Percentiles rank a stretch among this genome's conserved stretches.
Evolutionary conservation across 1,140 invertebrate genomes (phyloP).

Genomic region (Hylyphantes graminicola): DNA sequence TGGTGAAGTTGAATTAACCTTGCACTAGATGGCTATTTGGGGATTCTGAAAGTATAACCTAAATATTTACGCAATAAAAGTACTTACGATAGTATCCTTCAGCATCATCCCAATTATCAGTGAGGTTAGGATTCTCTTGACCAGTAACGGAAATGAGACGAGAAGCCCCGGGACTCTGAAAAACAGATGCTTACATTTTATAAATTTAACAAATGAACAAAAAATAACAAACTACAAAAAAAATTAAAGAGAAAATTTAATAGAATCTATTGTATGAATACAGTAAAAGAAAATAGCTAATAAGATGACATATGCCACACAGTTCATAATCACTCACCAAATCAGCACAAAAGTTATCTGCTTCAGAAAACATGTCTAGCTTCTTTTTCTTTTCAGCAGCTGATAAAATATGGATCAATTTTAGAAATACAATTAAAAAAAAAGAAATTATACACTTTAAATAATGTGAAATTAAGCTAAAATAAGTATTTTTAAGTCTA

Average conservation of each 20-base stretch:
- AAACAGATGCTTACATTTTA: conserved; percentile 62
- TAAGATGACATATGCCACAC: no score
- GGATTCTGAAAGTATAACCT: no score
- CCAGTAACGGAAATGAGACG: conserved; percentile 75
- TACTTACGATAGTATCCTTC: conserved; percentile 93
- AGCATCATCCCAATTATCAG: conserved; percentile 99
- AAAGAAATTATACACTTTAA: background rate
- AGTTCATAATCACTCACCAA: conserved; percentile 75
- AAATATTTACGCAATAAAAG: background rate
- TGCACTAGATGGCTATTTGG: no score
- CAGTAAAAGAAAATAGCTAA: no score
- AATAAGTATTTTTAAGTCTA: background rate
- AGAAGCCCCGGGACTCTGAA: conserved; percentile 78
- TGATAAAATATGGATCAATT: background rate
- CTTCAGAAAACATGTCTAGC: conserved; percentile 88
- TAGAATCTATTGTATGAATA: background rate
- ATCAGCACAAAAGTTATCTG: conserved; percentile 85
- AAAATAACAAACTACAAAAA: conserved; percentile 32
- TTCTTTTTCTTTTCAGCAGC: conserved; percentile 66
- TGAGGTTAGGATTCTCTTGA: conserved; percentile 89
- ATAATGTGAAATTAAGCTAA: background rate
- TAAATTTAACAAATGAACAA: conserved; percentile 36
- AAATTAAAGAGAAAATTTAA: conserved; percentile 1
- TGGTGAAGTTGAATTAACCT: no score
- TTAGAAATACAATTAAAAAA: background rate